Conservation (phyloP, 2,888 invertebrate genomes). For the Melipona beecheii region DNA sequence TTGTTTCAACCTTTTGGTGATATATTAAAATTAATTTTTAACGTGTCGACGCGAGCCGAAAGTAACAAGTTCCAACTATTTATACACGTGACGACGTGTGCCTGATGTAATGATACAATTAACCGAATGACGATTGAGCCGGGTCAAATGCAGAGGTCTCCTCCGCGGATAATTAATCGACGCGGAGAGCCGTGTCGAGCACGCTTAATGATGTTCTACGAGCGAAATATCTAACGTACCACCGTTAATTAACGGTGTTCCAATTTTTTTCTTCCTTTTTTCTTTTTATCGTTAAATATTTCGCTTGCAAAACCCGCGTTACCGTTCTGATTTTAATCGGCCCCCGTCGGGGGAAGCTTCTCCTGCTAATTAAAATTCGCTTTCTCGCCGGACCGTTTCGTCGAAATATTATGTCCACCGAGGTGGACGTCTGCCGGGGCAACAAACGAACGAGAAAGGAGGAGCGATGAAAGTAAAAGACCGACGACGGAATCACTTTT, state of each 20-base stretch:
- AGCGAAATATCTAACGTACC: slow-evolving; percentile 37
- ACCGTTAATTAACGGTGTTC: slow-evolving; percentile 52
- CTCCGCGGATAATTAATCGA: slow-evolving; percentile 54
- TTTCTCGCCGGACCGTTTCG: slow-evolving; percentile 46
- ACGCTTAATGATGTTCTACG: slow-evolving; percentile 23
- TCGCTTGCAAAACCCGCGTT: slow-evolving; percentile 45
- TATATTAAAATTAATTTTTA: too few species aligned
- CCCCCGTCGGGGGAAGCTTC: slow-evolving; percentile 28
- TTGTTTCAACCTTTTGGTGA: too few species aligned
- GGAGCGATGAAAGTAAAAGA: background rate
- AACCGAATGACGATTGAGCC: slow-evolving; percentile 37
- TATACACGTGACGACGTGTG: background rate
- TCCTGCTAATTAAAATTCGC: slow-evolving; percentile 53
- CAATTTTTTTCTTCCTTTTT: slow-evolving; percentile 18
- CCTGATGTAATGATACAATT: slow-evolving; percentile 31
- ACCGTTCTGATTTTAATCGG: slow-evolving; percentile 48
- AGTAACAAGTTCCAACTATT: slow-evolving; percentile 29
- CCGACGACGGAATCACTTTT: background rate
- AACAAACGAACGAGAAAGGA: background rate
- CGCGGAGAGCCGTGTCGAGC: slow-evolving; percentile 25
- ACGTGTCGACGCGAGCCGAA: background rate
- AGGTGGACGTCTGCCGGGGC: background rate
- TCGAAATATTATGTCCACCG: slow-evolving; percentile 25
- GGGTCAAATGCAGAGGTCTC: slow-evolving; percentile 3
- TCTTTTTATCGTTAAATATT: slow-evolving; percentile 32